phyloP scores from a whole-genome alignment of 1,140 invertebrate genomes.

The Lethocerus indicus region DNA sequence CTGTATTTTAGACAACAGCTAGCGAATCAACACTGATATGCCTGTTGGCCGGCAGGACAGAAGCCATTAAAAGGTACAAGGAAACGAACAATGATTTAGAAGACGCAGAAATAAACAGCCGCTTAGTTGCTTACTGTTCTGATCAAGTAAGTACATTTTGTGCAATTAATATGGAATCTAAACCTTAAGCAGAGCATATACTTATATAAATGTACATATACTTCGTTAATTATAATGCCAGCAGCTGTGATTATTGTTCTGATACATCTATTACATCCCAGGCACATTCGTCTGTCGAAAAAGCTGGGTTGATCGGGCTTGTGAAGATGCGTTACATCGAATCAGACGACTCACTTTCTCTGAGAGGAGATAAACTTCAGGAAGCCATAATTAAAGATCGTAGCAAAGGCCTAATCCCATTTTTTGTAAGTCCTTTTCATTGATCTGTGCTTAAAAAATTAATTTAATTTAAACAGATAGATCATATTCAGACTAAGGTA shows the following conservation, averaged over 20 bases:
- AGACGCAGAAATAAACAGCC: conserved; percentile 76
- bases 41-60: conserved; percentile 73
- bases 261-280: conserved; percentile 23
- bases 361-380: conserved; percentile 62
- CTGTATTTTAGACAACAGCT: conserved; percentile 53
- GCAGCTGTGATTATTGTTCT: no score
- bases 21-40: conserved; percentile 85
- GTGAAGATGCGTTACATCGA: conserved; percentile 87
- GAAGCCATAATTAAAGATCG: conserved; percentile 69
- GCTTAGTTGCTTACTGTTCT: conserved; percentile 88
- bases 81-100: conserved; percentile 45
- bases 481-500: no score
- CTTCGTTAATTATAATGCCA: no score
- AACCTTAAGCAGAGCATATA: neutral
- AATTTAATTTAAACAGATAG: no score
- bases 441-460: no score
- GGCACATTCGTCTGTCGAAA: conserved; percentile 93
- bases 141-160: conserved; percentile 40
- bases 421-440: conserved; percentile 60
- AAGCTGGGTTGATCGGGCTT: conserved; percentile 78
- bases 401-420: conserved; percentile 78
- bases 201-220: neutral
- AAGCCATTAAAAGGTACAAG: conserved; percentile 51
- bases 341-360: conserved; percentile 60
- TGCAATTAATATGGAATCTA: neutral